Evolutionary conservation across 2,888 invertebrate species (phyloP).

Genomic region (Cheilosia soror): DNA sequence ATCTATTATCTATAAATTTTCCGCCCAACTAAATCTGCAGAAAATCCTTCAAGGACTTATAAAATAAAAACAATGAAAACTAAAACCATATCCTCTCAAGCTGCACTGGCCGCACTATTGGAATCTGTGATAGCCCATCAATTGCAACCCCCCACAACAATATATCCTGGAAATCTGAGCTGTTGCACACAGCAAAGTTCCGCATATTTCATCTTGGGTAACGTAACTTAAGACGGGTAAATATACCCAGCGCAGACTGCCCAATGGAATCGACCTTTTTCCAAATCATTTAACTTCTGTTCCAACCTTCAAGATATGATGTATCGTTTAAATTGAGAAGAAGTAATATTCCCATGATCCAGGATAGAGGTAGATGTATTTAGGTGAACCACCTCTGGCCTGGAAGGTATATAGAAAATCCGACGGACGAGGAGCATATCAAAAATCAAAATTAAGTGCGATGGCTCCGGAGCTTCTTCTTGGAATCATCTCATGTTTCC

Average conservation of each 20-base stretch:
- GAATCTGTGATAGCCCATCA: conserved; percentile 40
- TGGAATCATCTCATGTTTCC: conserved; percentile 27
- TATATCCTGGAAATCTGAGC: conserved; percentile 63
- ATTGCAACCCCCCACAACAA: conserved; percentile 18
- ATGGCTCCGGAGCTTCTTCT: conserved; percentile 33
- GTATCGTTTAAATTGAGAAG: conserved; percentile 66
- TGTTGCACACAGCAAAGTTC: conserved; percentile 65
- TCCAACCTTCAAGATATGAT: conserved; percentile 63
- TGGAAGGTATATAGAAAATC: conserved; percentile 43
- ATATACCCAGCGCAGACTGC: conserved; percentile 13
- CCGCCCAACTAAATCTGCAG: conserved; percentile 52
- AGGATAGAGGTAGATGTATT: background rate
- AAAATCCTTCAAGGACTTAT: conserved; percentile 36
- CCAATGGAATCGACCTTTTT: conserved; percentile 67
- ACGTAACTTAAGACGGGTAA: conserved; percentile 61
- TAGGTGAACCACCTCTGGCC: conserved; percentile 38
- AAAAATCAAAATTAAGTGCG: conserved; percentile 66
- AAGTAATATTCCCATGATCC: conserved; percentile 16
- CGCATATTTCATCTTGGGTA: conserved; percentile 54
- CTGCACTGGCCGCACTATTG: conserved; percentile 57
- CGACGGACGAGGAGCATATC: conserved; percentile 59
- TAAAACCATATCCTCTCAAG: conserved; percentile 44
- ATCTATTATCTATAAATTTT: conserved; percentile 57
- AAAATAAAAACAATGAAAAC: conserved; percentile 8
- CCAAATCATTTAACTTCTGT: conserved; percentile 71